Conservation (phyloP, 2,797 vertebrate species). For the Perodicticus potto region DNA sequence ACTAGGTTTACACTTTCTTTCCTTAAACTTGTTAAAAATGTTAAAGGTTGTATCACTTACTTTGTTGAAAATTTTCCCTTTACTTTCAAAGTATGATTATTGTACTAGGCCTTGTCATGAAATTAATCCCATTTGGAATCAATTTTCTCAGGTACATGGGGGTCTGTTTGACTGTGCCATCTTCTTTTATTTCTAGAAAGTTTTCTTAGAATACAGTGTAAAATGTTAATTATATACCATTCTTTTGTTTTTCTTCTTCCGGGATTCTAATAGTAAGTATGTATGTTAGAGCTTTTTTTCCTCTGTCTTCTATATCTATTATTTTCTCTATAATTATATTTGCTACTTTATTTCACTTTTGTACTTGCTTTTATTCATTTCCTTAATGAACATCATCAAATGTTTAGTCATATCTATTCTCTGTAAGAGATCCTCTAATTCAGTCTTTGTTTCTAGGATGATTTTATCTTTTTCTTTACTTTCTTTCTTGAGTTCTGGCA, state of each 20-base stretch:
- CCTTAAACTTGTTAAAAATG: background rate
- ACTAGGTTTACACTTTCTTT: background rate
- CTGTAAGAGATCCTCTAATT: background rate
- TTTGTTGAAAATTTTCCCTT: background rate
- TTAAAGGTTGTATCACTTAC: background rate
- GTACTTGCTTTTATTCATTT: constrained; percentile 4
- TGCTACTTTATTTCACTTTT: background rate
- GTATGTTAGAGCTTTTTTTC: background rate
- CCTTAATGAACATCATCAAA: background rate
- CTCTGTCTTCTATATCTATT: background rate
- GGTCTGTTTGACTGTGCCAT: background rate
- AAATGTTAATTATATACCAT: background rate
- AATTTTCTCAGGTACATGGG: background rate
- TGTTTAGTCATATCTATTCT: background rate
- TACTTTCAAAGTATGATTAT: background rate
- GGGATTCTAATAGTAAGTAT: background rate
- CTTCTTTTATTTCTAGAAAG: constrained; percentile 20
- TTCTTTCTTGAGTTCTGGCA: background rate
- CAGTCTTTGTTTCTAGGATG: background rate
- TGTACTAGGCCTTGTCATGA: background rate
- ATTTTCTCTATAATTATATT: background rate
- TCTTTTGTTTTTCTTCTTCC: background rate
- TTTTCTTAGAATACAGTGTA: background rate
- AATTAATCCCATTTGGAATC: background rate
- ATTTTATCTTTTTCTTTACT: constrained; percentile 21